Conservation (phyloP, 2,888 invertebrate genomes). For the Acheta domesticus region DNA sequence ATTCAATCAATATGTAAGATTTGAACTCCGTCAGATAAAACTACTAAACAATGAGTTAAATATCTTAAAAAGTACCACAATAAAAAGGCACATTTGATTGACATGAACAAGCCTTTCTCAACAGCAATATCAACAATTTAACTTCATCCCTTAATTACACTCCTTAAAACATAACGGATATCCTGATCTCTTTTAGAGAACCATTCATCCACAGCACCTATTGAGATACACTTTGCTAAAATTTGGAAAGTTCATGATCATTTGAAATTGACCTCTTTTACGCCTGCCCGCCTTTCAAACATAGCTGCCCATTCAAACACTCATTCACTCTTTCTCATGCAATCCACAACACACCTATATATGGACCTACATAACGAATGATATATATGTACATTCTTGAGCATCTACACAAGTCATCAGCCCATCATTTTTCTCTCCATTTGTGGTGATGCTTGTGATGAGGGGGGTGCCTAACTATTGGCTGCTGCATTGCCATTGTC, state of each 20-base stretch:
- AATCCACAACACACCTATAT: background rate
- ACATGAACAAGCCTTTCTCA: background rate
- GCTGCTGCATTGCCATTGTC: constrained; percentile 24
- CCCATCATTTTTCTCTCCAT: background rate
- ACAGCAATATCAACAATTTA: background rate
- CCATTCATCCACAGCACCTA: background rate
- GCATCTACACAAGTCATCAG: background rate
- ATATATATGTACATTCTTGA: constrained; percentile 4
- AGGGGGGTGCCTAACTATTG: background rate
- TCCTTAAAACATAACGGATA: background rate
- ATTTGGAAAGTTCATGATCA: too few species aligned
- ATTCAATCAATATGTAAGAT: background rate
- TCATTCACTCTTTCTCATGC: background rate
- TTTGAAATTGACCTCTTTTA: background rate
- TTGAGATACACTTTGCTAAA: background rate
- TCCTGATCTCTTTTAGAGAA: background rate
- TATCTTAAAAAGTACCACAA: background rate
- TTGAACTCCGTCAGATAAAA: background rate
- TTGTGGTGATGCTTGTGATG: background rate
- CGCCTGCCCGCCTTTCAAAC: background rate
- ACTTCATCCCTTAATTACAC: background rate
- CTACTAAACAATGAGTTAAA: background rate
- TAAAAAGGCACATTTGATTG: background rate
- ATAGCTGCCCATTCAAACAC: background rate
- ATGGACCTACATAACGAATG: background rate